A percentile compares a stretch with the other conserved stretches of the same genome.
Conservation (phyloP, 1,140 invertebrate species). For the Pomacea maculata region DNA sequence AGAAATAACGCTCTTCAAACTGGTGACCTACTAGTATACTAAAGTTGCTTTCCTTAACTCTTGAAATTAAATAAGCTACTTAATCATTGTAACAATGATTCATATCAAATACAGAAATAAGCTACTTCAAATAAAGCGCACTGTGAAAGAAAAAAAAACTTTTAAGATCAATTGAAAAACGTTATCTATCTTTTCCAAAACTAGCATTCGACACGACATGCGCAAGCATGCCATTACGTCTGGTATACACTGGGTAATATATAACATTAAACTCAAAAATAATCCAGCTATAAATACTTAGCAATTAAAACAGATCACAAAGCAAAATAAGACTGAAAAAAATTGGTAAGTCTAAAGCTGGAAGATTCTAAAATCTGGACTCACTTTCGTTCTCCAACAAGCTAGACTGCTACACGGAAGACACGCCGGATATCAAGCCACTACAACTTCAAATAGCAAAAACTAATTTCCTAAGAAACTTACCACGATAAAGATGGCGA, state of each 20-base stretch:
- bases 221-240: slow-evolving; percentile 14
- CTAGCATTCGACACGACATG: not conserved
- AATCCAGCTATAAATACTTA: not conserved
- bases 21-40: too few species aligned
- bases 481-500: slow-evolving; percentile 26
- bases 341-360: not conserved
- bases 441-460: not conserved
- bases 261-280: not conserved
- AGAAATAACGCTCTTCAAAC: too few species aligned
- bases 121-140: too few species aligned
- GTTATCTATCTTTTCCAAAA: too few species aligned
- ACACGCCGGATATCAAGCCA: slow-evolving; percentile 18
- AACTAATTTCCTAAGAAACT: not conserved
- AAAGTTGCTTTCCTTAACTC: too few species aligned
- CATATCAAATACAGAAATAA: too few species aligned
- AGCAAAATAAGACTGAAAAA: not conserved
- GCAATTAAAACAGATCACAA: not conserved
- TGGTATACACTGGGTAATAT: not conserved
- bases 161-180: too few species aligned
- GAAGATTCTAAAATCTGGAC: not conserved
- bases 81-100: too few species aligned
- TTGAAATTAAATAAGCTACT: too few species aligned
- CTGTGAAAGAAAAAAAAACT: too few species aligned
- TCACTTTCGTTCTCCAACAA: slow-evolving; percentile 11
- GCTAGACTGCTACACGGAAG: slow-evolving; percentile 26